Percentiles rank a stretch among this genome's conserved stretches.
Evolutionary conservation across 37 sponge, comb jelly and placozoan species (phyloP).

Genomic region (Cladorhizidae sp.): DNA sequence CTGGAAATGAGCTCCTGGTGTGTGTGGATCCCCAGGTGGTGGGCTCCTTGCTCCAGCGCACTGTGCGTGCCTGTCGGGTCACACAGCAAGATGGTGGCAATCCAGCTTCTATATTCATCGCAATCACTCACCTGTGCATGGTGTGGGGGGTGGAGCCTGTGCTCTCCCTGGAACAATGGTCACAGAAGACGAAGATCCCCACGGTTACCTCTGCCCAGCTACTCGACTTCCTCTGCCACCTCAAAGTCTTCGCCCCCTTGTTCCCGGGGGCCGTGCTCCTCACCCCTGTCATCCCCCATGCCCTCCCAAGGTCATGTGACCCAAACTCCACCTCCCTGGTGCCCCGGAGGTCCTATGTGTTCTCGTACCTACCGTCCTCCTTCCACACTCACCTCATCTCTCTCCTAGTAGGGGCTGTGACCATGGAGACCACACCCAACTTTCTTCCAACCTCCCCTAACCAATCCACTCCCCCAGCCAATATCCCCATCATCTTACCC

Average conservation of each 20-base stretch:
- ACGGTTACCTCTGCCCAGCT: slow-evolving; percentile 27
- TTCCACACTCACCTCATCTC: slow-evolving; percentile 34
- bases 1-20: slow-evolving; percentile 9
- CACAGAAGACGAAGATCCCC: not conserved
- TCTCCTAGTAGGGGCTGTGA: slow-evolving; percentile 1
- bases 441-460: not conserved
- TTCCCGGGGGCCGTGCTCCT: slow-evolving; percentile 32
- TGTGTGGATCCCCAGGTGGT: slow-evolving; percentile 53
- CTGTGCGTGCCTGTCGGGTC: slow-evolving; percentile 2
- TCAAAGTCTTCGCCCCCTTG: slow-evolving; percentile 40
- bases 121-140: slow-evolving; percentile 44
- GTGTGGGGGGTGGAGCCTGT: slow-evolving; percentile 55
- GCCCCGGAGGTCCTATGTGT: slow-evolving; percentile 43
- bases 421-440: not conserved
- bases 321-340: slow-evolving; percentile 28
- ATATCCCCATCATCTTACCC: not conserved
- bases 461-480: not conserved
- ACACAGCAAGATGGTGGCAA: not conserved
- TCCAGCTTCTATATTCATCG: slow-evolving; percentile 15
- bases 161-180: not conserved
- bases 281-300: slow-evolving; percentile 15
- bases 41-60: slow-evolving; percentile 42
- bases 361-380: slow-evolving; percentile 36
- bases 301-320: slow-evolving; percentile 1
- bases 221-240: slow-evolving; percentile 32